A percentile compares a stretch with the other conserved stretches of the same genome.
Conservation (phyloP, 2,888 invertebrate species). For the Ochropleura plecta region DNA sequence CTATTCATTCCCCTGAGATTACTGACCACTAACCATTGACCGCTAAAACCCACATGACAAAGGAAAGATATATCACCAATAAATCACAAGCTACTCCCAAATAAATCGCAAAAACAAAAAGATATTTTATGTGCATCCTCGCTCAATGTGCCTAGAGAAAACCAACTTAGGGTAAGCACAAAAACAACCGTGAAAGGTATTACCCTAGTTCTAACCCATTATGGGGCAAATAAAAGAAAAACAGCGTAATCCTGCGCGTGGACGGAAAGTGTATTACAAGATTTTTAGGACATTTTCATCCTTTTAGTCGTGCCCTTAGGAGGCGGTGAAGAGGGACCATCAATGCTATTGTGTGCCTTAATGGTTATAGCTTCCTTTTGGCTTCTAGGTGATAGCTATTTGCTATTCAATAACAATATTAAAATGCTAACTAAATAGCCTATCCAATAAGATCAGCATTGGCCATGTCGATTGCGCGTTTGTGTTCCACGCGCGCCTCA, state of each 20-base stretch:
- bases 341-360: constrained; percentile 36
- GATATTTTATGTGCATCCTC: constrained; percentile 42
- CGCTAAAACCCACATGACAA: not conserved
- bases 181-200: constrained; percentile 45
- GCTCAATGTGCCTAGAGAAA: constrained; percentile 36
- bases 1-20: not conserved
- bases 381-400: not conserved
- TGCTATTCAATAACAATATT: constrained; percentile 15
- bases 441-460: not conserved
- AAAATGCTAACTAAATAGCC: constrained; percentile 11
- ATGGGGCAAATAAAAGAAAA: constrained; percentile 47
- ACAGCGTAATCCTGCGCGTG: constrained; percentile 48
- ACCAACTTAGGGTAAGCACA: constrained; percentile 29
- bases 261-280: constrained; percentile 43
- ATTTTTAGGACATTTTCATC: constrained; percentile 28
- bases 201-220: constrained; percentile 39
- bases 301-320: not conserved
- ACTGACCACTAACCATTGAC: constrained; percentile 8
- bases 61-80: constrained; percentile 45
- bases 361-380: constrained; percentile 23
- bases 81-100: constrained; percentile 48
- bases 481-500: too few relatives aligned
- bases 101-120: constrained; percentile 33
- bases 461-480: too few relatives aligned
- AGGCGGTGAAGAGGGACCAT: constrained; percentile 4